Evolutionary conservation across 2,888 invertebrate genomes (phyloP).

Genomic region (Ornithoptera alexandrae): DNA sequence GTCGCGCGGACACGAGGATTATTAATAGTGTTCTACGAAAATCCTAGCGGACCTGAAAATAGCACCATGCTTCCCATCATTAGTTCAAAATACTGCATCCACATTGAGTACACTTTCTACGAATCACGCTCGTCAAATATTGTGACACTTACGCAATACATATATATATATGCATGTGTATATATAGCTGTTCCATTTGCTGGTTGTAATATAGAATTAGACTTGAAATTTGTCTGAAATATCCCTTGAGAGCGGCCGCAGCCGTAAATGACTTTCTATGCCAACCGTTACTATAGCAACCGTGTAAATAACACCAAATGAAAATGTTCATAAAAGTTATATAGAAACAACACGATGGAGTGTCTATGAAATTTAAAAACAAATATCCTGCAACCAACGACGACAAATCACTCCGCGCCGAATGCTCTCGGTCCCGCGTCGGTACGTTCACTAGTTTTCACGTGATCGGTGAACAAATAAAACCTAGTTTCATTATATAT

Average conservation of each 20-base stretch:
- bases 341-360: background rate
- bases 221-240: background rate
- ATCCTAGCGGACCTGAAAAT: constrained; percentile 26
- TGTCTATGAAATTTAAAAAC: too few species aligned
- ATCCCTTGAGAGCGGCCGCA: too few species aligned
- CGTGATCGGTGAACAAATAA: too few species aligned
- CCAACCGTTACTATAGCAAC: too few species aligned
- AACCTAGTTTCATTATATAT: too few species aligned
- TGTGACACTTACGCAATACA: background rate
- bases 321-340: background rate
- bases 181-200: background rate
- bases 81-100: constrained; percentile 4
- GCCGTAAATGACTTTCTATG: too few species aligned
- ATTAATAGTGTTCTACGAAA: constrained; percentile 32
- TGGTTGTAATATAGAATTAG: background rate
- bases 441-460: too few species aligned
- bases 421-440: too few species aligned
- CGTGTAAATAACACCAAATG: too few species aligned
- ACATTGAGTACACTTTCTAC: background rate
- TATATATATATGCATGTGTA: background rate
- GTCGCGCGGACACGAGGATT: constrained; percentile 25
- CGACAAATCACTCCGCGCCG: too few species aligned
- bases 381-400: too few species aligned
- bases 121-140: background rate
- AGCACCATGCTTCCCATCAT: constrained; percentile 15